Conservation (phyloP, 2,113 vertebrate genomes). For the Gulo gulo region DNA sequence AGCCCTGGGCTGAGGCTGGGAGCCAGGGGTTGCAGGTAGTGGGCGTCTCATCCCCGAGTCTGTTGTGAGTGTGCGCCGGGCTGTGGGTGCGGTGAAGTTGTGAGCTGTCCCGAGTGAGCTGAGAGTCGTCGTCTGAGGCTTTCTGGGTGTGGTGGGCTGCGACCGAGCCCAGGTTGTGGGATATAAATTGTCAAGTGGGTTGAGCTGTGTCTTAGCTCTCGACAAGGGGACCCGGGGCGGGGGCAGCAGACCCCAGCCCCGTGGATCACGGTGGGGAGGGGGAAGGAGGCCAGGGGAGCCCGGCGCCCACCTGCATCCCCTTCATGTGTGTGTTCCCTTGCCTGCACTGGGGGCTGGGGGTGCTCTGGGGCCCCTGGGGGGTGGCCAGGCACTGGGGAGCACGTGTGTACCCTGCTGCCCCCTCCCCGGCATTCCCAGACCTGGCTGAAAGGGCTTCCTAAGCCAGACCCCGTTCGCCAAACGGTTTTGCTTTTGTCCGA, state of each 20-base stretch:
- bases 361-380: not conserved
- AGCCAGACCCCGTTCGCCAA: not conserved
- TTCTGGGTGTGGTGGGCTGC: not conserved
- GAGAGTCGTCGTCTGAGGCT: not conserved
- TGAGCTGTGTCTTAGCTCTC: not conserved
- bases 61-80: not conserved
- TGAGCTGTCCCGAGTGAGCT: not conserved
- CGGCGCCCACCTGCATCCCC: not conserved
- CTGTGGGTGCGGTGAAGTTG: not conserved
- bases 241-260: not conserved
- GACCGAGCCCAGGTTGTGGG: rapidly evolving
- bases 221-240: not conserved
- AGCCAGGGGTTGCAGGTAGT: not conserved
- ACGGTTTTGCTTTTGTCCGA: slow-evolving; percentile 50
- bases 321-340: not conserved
- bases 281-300: not conserved
- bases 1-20: not conserved
- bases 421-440: not conserved
- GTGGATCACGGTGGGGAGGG: not conserved
- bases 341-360: not conserved
- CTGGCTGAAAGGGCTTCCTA: not conserved
- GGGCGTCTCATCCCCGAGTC: not conserved
- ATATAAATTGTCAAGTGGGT: not conserved
- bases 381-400: not conserved
- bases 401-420: not conserved